Conservation (phyloP, 2,113 vertebrate genomes). For the Nipponia nippon region DNA sequence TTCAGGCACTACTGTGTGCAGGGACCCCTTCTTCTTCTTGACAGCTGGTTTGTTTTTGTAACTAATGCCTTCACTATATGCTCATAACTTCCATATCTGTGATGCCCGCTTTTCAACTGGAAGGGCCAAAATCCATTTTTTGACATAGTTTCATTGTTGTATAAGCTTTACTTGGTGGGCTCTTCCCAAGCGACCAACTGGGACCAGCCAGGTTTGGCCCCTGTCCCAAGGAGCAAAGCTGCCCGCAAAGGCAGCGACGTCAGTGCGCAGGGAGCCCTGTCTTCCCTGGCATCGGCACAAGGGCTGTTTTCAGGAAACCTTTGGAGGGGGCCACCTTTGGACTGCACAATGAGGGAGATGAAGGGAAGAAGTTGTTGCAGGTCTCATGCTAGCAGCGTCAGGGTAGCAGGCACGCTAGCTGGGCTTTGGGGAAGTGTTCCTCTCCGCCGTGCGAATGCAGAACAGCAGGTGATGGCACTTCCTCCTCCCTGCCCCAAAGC, state of each 20-base stretch:
- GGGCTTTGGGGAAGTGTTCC: background rate
- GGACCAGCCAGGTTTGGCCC: background rate
- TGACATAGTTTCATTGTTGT: background rate
- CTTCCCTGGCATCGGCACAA: rapidly evolving
- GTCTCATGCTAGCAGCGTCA: rapidly evolving
- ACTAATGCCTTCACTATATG: constrained; percentile 59
- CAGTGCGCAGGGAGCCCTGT: background rate
- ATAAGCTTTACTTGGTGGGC: background rate
- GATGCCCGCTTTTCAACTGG: constrained; percentile 14
- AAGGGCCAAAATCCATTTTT: background rate
- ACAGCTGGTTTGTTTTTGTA: constrained; percentile 66
- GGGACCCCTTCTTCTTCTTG: constrained; percentile 63
- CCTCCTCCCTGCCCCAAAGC: background rate
- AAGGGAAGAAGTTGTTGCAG: background rate
- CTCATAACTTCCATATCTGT: constrained; percentile 54
- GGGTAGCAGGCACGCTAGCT: background rate
- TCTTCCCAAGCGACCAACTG: background rate
- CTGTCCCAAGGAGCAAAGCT: background rate
- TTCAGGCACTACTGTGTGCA: constrained; percentile 66
- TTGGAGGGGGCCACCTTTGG: background rate
- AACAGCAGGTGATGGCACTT: background rate
- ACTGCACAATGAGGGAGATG: background rate
- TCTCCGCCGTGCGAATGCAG: background rate
- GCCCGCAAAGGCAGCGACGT: background rate
- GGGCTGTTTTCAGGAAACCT: background rate